These are phyloP conservation scores for Drosophila willistoni DNA, from an alignment of 1,140 invertebrate species.

Conservation along the genomic window DNA sequence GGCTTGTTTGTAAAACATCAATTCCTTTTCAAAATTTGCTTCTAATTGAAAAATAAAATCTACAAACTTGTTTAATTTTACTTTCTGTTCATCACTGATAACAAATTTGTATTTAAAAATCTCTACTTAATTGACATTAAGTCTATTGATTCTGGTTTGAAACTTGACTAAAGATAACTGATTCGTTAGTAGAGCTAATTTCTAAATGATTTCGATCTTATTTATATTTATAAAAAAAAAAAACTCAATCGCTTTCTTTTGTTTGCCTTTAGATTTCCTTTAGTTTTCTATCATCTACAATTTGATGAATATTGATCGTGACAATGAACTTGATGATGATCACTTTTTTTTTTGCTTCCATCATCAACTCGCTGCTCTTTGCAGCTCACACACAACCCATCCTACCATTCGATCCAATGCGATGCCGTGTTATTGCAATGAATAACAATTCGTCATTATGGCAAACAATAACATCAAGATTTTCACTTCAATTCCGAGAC, in stretches of 20 bases:
- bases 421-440: not conserved
- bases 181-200: too few species aligned
- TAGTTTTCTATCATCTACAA: not conserved
- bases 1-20: too few species aligned
- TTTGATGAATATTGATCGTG: not conserved
- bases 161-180: not conserved
- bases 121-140: too few species aligned
- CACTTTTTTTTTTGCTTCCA: not conserved
- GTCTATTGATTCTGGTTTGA: not conserved
- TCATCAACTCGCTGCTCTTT: too few species aligned
- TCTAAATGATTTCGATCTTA: too few species aligned
- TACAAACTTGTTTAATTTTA: too few species aligned
- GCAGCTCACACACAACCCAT: not conserved
- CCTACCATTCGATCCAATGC: too few species aligned
- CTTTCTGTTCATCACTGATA: too few species aligned
- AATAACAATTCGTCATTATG: constrained; percentile 58
- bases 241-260: not conserved
- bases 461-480: constrained; percentile 44
- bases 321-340: constrained; percentile 13
- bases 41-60: too few species aligned
- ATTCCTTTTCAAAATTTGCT: too few species aligned
- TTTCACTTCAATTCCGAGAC: constrained; percentile 5
- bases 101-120: too few species aligned
- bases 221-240: not conserved
- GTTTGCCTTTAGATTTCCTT: not conserved